Percentiles rank a stretch among this genome's conserved stretches.
phyloP scores from a whole-genome alignment of 2,797 vertebrate genomes.

The Sebastes vulpes region DNA sequence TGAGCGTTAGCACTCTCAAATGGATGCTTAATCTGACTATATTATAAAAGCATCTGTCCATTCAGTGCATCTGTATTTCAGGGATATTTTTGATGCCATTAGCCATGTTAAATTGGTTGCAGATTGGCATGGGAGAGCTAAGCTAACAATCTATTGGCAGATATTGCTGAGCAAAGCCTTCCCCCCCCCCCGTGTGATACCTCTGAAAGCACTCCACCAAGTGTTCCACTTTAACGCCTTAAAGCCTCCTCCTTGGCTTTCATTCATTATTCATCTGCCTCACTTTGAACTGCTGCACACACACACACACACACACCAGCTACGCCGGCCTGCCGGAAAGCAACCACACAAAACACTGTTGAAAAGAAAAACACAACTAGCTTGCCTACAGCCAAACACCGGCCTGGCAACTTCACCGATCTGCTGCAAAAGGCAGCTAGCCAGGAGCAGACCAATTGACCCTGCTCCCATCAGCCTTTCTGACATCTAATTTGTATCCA shows the following conservation, averaged over 20 bases:
- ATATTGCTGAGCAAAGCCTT: constrained; percentile 77
- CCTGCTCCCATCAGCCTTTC: constrained; percentile 40
- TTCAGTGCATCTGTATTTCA: constrained; percentile 42
- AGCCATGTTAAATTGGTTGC: constrained; percentile 66
- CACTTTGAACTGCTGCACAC: constrained; percentile 64
- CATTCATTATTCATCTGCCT: constrained; percentile 82
- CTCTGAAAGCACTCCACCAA: constrained; percentile 73
- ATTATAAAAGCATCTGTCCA: constrained; percentile 63
- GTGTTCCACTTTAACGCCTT: constrained; percentile 80
- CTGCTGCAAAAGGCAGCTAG: constrained; percentile 43
- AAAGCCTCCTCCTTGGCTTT: constrained; percentile 69
- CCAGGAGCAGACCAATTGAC: constrained; percentile 51
- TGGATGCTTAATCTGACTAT: constrained; percentile 62
- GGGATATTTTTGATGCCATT: constrained; percentile 68
- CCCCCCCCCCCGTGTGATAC: constrained; percentile 49
- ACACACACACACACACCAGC: constrained; percentile 27
- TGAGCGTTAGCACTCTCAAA: constrained; percentile 48
- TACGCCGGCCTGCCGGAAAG: constrained; percentile 42
- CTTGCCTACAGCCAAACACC: constrained; percentile 46
- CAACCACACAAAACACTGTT: constrained; percentile 51
- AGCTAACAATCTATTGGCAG: constrained; percentile 58
- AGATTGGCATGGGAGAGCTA: constrained; percentile 40
- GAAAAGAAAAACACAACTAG: constrained; percentile 52
- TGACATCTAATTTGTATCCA: constrained; percentile 12
- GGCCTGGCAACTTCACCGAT: constrained; percentile 70